phyloP scores from a whole-genome alignment of 1,140 invertebrate species.

The Papilio polyxenes region DNA sequence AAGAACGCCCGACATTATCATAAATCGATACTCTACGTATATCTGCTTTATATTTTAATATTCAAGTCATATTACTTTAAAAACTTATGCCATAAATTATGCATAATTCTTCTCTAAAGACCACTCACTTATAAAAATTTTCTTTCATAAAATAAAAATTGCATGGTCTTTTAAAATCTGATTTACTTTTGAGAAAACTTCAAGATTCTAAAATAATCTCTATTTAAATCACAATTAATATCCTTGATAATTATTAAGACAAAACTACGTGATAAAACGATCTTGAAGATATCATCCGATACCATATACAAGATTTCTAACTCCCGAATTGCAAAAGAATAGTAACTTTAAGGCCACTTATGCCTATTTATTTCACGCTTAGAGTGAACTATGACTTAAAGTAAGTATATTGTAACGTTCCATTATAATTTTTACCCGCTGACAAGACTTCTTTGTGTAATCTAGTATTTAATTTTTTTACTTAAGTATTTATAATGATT shows the following conservation, averaged over 20 bases:
- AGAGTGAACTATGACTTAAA: not conserved
- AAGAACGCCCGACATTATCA: slow-evolving; percentile 20
- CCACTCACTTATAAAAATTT: not conserved
- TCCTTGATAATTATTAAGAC: too few species aligned
- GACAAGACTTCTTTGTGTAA: too few species aligned
- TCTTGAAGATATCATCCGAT: too few species aligned
- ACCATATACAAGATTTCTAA: not conserved
- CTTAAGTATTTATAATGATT: too few species aligned
- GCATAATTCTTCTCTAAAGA: not conserved
- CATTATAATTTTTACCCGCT: not conserved
- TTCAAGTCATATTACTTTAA: not conserved
- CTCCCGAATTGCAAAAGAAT: not conserved
- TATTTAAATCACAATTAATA: too few species aligned
- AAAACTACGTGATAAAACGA: not conserved
- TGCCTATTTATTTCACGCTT: not conserved
- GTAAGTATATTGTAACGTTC: not conserved
- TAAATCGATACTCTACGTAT: slow-evolving; percentile 18
- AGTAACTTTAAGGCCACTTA: not conserved
- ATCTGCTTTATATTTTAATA: slow-evolving; percentile 23
- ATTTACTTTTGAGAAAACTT: too few species aligned
- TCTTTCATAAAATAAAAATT: not conserved
- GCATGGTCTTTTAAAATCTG: too few species aligned
- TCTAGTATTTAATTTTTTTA: too few species aligned
- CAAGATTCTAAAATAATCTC: too few species aligned
- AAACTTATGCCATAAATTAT: not conserved